Evolutionary conservation across 92 coral and sea anemone genomes (phyloP).

Genomic region (Parazoanthus swiftii): DNA sequence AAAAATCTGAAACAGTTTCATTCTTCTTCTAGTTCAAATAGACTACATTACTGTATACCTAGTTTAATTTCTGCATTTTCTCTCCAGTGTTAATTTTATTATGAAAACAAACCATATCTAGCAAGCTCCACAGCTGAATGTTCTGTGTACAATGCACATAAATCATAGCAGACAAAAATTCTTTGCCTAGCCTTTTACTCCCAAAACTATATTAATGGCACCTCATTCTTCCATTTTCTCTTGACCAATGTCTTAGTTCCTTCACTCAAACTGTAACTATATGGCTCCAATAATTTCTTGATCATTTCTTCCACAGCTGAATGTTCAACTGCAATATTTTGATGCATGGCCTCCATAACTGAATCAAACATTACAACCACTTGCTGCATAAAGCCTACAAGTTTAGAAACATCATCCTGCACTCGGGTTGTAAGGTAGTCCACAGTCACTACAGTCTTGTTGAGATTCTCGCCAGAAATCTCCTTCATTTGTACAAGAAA

Average conservation of each 20-base stretch:
- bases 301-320: conserved; percentile 86
- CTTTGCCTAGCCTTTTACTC: no score
- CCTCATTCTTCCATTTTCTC: conserved; percentile 52
- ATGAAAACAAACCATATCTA: no score
- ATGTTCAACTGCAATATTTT: conserved; percentile 65
- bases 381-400: conserved; percentile 81
- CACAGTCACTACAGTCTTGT: conserved; percentile 64
- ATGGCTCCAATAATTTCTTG: conserved; percentile 71
- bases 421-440: conserved; percentile 78
- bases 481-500: conserved; percentile 49
- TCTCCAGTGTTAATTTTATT: no score
- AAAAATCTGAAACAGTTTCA: no score
- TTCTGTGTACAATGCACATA: no score
- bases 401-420: conserved; percentile 66
- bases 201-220: background rate
- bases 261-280: conserved; percentile 61
- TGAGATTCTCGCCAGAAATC: conserved; percentile 52
- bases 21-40: no score
- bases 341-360: conserved; percentile 87
- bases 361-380: conserved; percentile 80
- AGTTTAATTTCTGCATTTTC: no score
- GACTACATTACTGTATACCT: no score
- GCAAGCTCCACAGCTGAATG: no score
- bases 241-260: conserved; percentile 70
- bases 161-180: no score